Conservation (phyloP, 2,797 vertebrate species). For the Trematomus bernacchii region DNA sequence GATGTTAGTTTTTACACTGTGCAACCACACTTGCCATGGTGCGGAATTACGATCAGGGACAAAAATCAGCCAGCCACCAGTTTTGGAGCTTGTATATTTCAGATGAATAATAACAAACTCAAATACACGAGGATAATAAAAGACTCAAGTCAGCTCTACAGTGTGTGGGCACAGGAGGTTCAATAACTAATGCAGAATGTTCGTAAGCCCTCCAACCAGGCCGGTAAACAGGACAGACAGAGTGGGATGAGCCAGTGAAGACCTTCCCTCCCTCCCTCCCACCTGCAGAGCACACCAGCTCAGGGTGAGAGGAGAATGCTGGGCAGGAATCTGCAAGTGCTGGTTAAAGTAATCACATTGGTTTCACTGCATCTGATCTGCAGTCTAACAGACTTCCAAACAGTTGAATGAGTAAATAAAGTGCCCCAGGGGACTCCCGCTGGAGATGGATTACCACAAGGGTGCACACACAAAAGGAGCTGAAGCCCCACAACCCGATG, state of each 20-base stretch:
- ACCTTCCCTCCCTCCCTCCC: slow-evolving; percentile 53
- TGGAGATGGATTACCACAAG: slow-evolving; percentile 88
- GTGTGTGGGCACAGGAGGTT: slow-evolving; percentile 55
- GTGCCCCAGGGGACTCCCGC: slow-evolving; percentile 86
- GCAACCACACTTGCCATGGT: slow-evolving; percentile 58
- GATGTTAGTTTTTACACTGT: slow-evolving; percentile 69
- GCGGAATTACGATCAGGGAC: slow-evolving; percentile 61
- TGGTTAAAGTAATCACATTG: slow-evolving; percentile 92
- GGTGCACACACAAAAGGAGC: slow-evolving; percentile 89
- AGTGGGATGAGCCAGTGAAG: slow-evolving; percentile 52
- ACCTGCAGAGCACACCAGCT: slow-evolving; percentile 64
- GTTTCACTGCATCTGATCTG: slow-evolving; percentile 90
- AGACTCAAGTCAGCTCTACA: slow-evolving; percentile 43
- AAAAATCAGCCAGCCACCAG: slow-evolving; percentile 33
- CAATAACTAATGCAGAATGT: slow-evolving; percentile 40
- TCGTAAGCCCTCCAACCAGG: slow-evolving; percentile 46
- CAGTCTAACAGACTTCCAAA: slow-evolving; percentile 92
- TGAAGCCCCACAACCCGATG: slow-evolving; percentile 83
- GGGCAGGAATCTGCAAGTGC: slow-evolving; percentile 86
- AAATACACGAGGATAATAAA: slow-evolving; percentile 48
- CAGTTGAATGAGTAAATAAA: slow-evolving; percentile 94
- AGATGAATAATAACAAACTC: slow-evolving; percentile 49
- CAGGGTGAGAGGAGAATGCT: slow-evolving; percentile 75
- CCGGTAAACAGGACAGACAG: slow-evolving; percentile 50
- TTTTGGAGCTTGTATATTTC: slow-evolving; percentile 43